Conservation (phyloP, 2,888 invertebrate species). For the Eulithis prunata region DNA sequence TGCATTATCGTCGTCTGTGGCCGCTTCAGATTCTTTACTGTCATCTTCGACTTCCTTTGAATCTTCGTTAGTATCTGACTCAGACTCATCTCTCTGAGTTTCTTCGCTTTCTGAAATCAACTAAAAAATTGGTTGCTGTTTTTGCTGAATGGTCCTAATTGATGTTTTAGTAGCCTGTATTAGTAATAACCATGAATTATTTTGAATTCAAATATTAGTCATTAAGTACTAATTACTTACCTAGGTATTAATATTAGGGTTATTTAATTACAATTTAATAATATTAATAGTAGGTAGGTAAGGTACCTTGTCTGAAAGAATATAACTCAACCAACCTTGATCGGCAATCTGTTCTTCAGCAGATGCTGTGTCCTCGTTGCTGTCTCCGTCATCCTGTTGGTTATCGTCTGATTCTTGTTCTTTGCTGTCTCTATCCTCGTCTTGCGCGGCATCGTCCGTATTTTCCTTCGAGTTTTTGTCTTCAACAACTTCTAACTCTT, state of each 20-base stretch:
- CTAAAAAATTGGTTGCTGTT: too few species aligned
- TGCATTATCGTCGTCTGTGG: constrained; percentile 47
- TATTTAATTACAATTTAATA: too few species aligned
- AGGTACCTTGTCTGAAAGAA: too few species aligned
- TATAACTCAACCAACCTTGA: constrained; percentile 53
- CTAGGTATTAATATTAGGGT: too few species aligned
- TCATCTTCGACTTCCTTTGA: constrained; percentile 57
- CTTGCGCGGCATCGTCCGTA: constrained; percentile 61
- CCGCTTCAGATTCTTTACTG: constrained; percentile 57
- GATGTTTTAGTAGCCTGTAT: too few species aligned
- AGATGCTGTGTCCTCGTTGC: constrained; percentile 68
- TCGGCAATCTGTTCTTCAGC: constrained; percentile 78
- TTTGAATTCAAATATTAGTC: too few species aligned
- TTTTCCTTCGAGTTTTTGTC: constrained; percentile 71
- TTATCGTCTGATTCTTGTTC: constrained; percentile 55
- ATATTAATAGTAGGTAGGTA: too few species aligned
- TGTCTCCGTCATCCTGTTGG: constrained; percentile 63
- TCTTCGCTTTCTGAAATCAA: constrained; percentile 70
- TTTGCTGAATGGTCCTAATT: too few species aligned
- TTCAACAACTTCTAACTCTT: constrained; percentile 66
- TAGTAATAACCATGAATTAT: too few species aligned
- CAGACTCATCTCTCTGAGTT: constrained; percentile 58
- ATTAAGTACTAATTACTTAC: too few species aligned
- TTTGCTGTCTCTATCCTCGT: constrained; percentile 63
- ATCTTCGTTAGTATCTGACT: constrained; percentile 49